phyloP scores from a whole-genome alignment of 2,113 vertebrate species.

The Rhombomys opimus region DNA sequence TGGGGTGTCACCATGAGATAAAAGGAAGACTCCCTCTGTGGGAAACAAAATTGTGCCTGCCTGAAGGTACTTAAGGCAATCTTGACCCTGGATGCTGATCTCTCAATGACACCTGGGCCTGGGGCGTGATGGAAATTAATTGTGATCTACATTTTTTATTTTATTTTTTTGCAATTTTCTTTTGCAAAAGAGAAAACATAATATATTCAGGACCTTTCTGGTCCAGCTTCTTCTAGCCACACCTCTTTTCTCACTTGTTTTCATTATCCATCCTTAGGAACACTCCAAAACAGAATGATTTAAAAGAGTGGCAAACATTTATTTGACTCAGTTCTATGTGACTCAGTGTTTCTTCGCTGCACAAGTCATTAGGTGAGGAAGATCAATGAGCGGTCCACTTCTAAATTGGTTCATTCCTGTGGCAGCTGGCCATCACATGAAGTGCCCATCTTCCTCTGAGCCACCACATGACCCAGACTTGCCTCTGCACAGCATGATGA shows the following conservation, averaged over 20 bases:
- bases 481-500: background rate
- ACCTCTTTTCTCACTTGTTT: background rate
- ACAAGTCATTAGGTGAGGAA: background rate
- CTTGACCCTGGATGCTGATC: background rate
- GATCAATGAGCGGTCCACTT: background rate
- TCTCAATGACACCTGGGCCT: background rate
- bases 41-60: background rate
- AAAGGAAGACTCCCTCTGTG: background rate
- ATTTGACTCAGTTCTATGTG: background rate
- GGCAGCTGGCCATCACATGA: no score
- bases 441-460: background rate
- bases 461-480: background rate
- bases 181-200: background rate
- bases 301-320: background rate
- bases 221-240: background rate
- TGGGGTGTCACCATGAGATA: background rate
- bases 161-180: no score
- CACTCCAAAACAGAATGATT: background rate
- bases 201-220: background rate
- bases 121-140: background rate
- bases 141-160: background rate
- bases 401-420: background rate
- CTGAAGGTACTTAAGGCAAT: background rate
- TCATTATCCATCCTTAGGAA: background rate
- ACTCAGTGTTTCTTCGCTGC: background rate